These are phyloP conservation scores for Colletes latitarsis DNA, from an alignment of 1,140 invertebrate genomes.

Conservation along the genomic window DNA sequence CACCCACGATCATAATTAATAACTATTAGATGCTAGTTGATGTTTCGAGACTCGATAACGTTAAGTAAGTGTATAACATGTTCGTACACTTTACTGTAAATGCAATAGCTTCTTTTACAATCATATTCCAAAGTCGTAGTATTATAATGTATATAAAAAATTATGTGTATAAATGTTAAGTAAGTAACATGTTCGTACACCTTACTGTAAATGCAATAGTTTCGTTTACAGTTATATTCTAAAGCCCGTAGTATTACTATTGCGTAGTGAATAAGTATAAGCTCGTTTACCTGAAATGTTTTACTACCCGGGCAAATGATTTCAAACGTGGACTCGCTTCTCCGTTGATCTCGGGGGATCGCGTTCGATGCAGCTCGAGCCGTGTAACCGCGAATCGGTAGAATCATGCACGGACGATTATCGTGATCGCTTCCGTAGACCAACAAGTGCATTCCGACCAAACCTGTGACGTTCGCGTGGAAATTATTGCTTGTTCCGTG, in stretches of 20 bases:
- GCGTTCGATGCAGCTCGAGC: conserved; percentile 68
- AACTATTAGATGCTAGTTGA: neutral
- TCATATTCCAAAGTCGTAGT: too few relatives aligned
- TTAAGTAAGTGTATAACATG: too few relatives aligned
- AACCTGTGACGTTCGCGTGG: conserved; percentile 43
- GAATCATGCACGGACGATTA: conserved; percentile 63
- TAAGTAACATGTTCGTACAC: too few relatives aligned
- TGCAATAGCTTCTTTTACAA: too few relatives aligned
- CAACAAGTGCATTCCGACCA: conserved; percentile 72
- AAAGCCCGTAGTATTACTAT: too few relatives aligned
- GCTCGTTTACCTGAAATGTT: conserved; percentile 65
- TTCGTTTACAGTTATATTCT: too few relatives aligned
- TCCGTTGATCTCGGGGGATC: conserved; percentile 65
- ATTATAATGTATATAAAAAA: too few relatives aligned
- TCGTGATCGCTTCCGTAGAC: conserved; percentile 73
- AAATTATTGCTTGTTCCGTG: neutral
- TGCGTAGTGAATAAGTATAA: too few relatives aligned
- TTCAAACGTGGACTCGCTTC: conserved; percentile 74
- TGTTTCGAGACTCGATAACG: too few relatives aligned
- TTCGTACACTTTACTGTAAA: neutral
- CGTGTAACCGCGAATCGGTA: conserved; percentile 71
- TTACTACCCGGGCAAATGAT: conserved; percentile 72
- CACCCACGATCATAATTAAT: too few relatives aligned
- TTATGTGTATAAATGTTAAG: too few relatives aligned
- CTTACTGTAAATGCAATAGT: too few relatives aligned